phyloP scores from a whole-genome alignment of 2,113 vertebrate species.

The Dolichallabes microphthalmus region DNA sequence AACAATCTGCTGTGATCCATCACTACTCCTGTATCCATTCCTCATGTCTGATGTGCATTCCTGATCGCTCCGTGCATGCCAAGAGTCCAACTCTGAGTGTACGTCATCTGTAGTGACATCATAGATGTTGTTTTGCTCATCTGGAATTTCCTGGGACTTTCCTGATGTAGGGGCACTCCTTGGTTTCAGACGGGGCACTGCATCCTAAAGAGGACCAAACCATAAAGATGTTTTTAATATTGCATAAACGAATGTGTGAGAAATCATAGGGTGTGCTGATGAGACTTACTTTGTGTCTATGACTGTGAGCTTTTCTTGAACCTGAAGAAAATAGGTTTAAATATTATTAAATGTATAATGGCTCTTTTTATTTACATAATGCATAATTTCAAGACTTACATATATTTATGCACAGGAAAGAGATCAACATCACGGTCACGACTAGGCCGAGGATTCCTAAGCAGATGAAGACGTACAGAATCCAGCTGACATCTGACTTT shows the following conservation, averaged over 20 bases:
- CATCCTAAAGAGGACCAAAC: neutral
- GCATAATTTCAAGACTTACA: slow-evolving; percentile 15
- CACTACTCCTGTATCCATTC: neutral
- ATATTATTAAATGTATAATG: neutral
- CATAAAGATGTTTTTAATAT: neutral
- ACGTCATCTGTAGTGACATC: neutral
- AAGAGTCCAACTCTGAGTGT: neutral
- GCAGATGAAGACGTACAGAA: slow-evolving; percentile 11
- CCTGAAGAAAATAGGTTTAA: neutral
- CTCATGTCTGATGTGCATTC: too few relatives aligned
- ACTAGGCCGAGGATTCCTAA: slow-evolving; percentile 4
- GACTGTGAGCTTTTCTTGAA: neutral
- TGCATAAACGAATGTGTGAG: neutral
- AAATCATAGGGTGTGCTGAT: neutral
- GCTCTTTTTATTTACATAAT: neutral
- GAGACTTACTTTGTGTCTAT: slow-evolving; percentile 3
- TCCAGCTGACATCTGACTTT: neutral
- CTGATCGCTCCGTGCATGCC: neutral
- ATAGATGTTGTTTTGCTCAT: neutral
- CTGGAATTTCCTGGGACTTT: neutral
- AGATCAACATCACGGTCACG: neutral
- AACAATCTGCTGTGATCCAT: neutral
- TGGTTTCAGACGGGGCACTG: neutral
- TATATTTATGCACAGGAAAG: slow-evolving; percentile 17
- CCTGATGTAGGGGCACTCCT: neutral